Conservation (phyloP, 2,113 vertebrate genomes). For the Ammodytes marinus region DNA sequence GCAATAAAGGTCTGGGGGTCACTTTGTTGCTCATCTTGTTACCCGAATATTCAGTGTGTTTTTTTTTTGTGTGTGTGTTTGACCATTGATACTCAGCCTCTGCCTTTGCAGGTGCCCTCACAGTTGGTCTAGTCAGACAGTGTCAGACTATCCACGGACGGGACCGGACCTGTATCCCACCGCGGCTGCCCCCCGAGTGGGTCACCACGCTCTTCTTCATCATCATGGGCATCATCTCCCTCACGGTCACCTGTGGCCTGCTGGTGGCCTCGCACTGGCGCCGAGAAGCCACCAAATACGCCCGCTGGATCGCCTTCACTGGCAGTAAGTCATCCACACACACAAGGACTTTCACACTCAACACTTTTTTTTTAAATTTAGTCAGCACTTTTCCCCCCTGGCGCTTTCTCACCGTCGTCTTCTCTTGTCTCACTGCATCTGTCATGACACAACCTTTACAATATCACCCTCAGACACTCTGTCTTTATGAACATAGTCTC, state of each 20-base stretch:
- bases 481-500: slow-evolving; percentile 2
- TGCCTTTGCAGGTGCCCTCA: slow-evolving; percentile 91
- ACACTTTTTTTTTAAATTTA: neutral
- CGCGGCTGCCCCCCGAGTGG: slow-evolving; percentile 98
- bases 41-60: neutral
- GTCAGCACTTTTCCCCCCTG: neutral
- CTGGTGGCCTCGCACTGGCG: slow-evolving; percentile 98
- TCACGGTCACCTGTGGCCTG: slow-evolving; percentile 97
- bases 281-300: slow-evolving; percentile 97
- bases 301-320: slow-evolving; percentile 99
- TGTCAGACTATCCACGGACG: slow-evolving; percentile 99
- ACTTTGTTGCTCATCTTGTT: neutral
- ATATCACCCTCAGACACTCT: slow-evolving; percentile 12
- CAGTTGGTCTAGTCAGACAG: slow-evolving; percentile 96
- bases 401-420: slow-evolving; percentile 14
- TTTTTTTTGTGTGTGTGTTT: neutral
- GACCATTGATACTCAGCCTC: neutral
- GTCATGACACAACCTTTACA: slow-evolving; percentile 18
- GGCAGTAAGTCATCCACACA: slow-evolving; percentile 91
- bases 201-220: slow-evolving; percentile 99
- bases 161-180: slow-evolving; percentile 96
- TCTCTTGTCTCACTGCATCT: slow-evolving; percentile 18
- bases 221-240: slow-evolving; percentile 98
- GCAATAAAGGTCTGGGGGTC: too few relatives aligned
- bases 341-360: neutral